phyloP scores from a whole-genome alignment of 2,797 vertebrate genomes.

The Odontamblyopus lacepedii region DNA sequence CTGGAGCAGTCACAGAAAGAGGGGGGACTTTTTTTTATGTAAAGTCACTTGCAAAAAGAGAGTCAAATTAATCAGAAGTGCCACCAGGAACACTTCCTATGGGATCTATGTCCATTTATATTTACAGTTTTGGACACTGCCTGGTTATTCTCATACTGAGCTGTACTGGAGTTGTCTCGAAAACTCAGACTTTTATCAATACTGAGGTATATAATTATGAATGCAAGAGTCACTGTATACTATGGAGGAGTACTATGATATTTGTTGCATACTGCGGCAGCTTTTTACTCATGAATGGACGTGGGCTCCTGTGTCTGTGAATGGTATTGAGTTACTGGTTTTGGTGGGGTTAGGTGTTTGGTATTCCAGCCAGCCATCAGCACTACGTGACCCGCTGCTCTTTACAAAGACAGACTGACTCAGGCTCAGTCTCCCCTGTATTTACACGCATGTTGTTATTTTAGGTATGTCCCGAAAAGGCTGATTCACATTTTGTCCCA shows the following conservation, averaged over 20 bases:
- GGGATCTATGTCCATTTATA: no score
- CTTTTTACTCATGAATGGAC: not conserved
- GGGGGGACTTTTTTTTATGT: no score
- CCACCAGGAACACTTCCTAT: no score
- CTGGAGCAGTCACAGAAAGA: no score
- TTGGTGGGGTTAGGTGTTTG: constrained; percentile 32
- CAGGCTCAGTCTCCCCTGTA: not conserved
- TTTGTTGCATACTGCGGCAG: not conserved
- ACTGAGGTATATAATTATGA: not conserved
- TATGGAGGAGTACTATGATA: not conserved
- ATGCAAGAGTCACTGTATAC: not conserved
- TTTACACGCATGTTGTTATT: constrained; percentile 9
- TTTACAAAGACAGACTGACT: constrained; percentile 23
- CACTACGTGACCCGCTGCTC: constrained; percentile 31
- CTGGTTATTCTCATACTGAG: constrained; percentile 33
- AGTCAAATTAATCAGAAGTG: no score
- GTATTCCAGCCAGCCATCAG: constrained; percentile 39
- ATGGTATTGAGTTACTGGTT: constrained; percentile 13
- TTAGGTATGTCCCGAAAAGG: not conserved
- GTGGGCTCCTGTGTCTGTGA: not conserved
- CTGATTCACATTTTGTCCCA: not conserved
- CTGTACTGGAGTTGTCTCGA: not conserved
- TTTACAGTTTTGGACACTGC: not conserved
- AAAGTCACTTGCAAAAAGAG: no score
- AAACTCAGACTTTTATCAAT: no score